Base-by-base conservation (phyloP, 2,797 vertebrate genomes). In the Leptoclinus maculatus region DNA sequence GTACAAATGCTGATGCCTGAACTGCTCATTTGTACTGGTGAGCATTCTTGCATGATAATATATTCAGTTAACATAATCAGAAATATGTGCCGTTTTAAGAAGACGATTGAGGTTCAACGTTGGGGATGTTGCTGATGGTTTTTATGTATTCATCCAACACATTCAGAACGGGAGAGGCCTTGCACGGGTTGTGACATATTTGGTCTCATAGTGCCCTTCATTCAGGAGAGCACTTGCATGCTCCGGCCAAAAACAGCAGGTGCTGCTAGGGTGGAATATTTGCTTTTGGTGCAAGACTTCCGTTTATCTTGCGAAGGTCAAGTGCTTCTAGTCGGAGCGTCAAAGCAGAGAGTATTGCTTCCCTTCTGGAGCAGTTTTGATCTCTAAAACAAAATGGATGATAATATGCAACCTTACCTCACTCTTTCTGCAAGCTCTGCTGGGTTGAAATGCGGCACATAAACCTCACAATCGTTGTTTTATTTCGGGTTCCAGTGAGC, bases 171-270 rank as follows among this genome's bases (percentile, higher is more conserved):
- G 34, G 12, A 32, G 23, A 32, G 17, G 39, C 41, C 12, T 16
- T 27, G n/a, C 27, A 14, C 34, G 34, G 49, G 39, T 21, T 65
- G 12, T 21, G 59, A 51, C 51, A 27, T 17, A 16, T 51, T 56
- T 23, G 32, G 27, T 38, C 19, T 32, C 10, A 19, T 19, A 14
- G 25, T 32, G 45, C 38, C 45, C 56, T 69, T 66, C 34, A 19
- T 41, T 41, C 34, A 1, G 53, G 38, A 57, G 67, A 38, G 32
- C 39, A 32, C 65, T 41, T 54, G 29, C n/a, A 36, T 53, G 45
- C 47, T 76, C 36, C 25, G 49, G 77, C 80, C 83, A 87, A 72
- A 45, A 77, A 58, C 64, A 86, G 69, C 64, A 83, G 78, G 59
- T 57, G 7, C 54, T 34, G 41, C 21, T 1, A 4, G 68, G 72